phyloP scores from a whole-genome alignment of 92 coral and sea anemone genomes.

The Palythoa grandiflora region DNA sequence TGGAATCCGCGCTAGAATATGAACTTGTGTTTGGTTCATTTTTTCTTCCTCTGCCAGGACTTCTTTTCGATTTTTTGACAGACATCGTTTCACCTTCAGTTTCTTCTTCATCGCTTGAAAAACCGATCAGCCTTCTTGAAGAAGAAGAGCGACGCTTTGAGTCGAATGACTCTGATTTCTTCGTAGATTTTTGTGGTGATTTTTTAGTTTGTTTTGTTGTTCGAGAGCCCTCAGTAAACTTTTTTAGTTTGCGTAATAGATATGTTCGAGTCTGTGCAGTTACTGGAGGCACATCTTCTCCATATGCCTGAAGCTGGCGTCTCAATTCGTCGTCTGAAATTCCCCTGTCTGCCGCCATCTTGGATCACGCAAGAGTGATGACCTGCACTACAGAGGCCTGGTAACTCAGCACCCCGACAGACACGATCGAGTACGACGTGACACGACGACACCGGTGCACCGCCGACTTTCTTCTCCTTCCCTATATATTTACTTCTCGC shows the following conservation, averaged over 20 bases:
- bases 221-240: constrained; percentile 58
- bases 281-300: constrained; percentile 91
- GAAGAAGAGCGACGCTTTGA: constrained; percentile 67
- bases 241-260: constrained; percentile 82
- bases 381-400: constrained; percentile 27
- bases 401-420: constrained; percentile 15
- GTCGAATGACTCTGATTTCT: constrained; percentile 66
- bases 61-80: constrained; percentile 52
- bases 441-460: too few species aligned
- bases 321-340: constrained; percentile 93
- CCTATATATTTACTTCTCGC: too few species aligned
- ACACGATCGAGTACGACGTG: too few species aligned
- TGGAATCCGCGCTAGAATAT: not conserved
- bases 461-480: too few species aligned
- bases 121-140: constrained; percentile 88
- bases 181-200: constrained; percentile 57
- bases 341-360: constrained; percentile 93
- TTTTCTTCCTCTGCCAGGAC: constrained; percentile 54
- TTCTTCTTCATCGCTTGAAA: constrained; percentile 98
- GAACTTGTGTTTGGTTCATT: constrained; percentile 18
- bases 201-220: constrained; percentile 63
- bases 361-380: constrained; percentile 69
- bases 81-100: constrained; percentile 55
- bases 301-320: constrained; percentile 77
- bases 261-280: constrained; percentile 81